phyloP scores from a whole-genome alignment of 1,140 invertebrate genomes.

The Bombus impatiens region DNA sequence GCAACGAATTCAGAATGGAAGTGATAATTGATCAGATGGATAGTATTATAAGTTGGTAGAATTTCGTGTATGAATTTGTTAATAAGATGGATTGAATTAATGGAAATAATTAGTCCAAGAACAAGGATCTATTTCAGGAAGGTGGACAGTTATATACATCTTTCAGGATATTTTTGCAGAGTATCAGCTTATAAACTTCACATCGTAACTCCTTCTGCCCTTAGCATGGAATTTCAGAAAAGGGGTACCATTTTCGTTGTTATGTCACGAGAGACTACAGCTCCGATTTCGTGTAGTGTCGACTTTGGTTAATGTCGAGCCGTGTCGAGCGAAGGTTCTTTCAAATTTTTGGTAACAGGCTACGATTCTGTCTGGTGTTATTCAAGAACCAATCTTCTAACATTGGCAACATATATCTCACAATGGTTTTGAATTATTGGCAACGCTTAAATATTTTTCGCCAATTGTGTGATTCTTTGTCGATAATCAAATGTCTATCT shows the following conservation, averaged over 20 bases:
- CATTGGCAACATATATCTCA: neutral
- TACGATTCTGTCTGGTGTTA: neutral
- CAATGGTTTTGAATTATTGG: neutral
- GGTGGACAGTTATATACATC: neutral
- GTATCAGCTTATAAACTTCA: conserved; percentile 31
- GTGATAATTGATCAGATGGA: too few relatives aligned
- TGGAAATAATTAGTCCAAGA: neutral
- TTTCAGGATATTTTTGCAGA: neutral
- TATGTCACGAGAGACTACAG: neutral
- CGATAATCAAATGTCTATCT: too few relatives aligned
- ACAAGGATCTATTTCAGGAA: neutral
- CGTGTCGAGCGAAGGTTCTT: conserved; percentile 12
- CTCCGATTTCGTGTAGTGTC: conserved; percentile 43
- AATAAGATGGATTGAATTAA: neutral
- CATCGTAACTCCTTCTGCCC: conserved; percentile 14
- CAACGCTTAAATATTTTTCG: neutral
- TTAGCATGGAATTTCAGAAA: conserved; percentile 46
- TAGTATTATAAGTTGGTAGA: neutral
- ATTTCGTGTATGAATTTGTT: neutral
- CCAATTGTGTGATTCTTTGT: neutral
- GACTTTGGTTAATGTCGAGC: conserved; percentile 21
- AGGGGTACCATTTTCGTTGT: neutral
- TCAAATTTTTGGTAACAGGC: conserved; percentile 19
- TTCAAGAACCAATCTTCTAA: neutral
- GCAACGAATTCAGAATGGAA: neutral